Evolutionary conservation across 1,140 invertebrate genomes (phyloP).

Genomic region (Bilobella aurantiaca): DNA sequence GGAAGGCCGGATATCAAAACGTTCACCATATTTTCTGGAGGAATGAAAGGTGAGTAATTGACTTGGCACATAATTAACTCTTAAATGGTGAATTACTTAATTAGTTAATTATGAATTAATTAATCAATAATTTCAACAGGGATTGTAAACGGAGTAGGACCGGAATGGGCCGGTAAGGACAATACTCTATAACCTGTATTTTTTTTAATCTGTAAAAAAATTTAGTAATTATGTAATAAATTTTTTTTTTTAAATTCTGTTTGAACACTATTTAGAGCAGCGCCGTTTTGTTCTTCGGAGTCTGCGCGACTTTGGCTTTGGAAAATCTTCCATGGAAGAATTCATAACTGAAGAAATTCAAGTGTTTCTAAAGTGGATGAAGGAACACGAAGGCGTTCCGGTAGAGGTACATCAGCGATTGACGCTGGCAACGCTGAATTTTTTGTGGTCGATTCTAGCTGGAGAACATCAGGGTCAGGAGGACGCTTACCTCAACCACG

Average conservation of each 20-base stretch:
- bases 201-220: too few species aligned
- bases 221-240: neutral
- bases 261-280: conserved; percentile 9
- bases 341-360: conserved; percentile 21
- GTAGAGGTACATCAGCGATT: neutral
- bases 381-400: conserved; percentile 1
- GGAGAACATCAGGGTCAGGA: neutral
- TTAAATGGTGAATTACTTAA: too few species aligned
- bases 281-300: conserved; percentile 20
- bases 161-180: neutral
- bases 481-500: neutral
- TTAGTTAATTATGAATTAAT: neutral
- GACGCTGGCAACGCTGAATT: neutral
- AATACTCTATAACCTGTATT: too few species aligned
- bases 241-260: neutral
- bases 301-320: conserved; percentile 25
- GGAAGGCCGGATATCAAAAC: conserved; percentile 16
- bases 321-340: conserved; percentile 20
- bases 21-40: neutral
- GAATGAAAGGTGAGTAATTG: neutral
- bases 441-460: neutral
- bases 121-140: neutral
- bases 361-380: conserved; percentile 10
- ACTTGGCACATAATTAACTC: neutral
- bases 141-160: conserved; percentile 19